Evolutionary conservation across 2,797 vertebrate species (phyloP).

Genomic region (Orientallactaga sibirica): DNA sequence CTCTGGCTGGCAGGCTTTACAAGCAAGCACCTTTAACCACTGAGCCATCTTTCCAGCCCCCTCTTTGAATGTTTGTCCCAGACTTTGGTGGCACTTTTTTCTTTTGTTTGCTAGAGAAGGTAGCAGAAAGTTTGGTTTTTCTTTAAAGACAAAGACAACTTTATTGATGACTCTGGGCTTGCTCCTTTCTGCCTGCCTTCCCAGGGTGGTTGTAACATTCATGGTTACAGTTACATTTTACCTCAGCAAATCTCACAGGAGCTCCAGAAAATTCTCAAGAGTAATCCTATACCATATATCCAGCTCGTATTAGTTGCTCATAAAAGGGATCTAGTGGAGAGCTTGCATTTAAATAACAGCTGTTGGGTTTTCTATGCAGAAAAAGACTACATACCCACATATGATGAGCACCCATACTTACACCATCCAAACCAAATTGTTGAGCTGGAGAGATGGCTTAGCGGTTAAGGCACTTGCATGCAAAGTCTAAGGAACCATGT

Average conservation of each 20-base stretch:
- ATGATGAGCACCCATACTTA: neutral
- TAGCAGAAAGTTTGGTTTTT: neutral
- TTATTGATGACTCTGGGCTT: neutral
- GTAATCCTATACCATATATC: neutral
- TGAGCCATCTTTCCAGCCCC: too few relatives aligned
- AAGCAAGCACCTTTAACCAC: too few relatives aligned
- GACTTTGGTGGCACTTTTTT: constrained; percentile 17
- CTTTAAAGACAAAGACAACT: constrained; percentile 5
- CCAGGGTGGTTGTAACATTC: neutral
- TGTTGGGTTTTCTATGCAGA: neutral
- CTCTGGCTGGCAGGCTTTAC: too few relatives aligned
- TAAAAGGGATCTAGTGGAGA: neutral
- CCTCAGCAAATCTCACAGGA: constrained; percentile 15
- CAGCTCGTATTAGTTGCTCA: neutral
- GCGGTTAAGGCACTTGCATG: too few relatives aligned
- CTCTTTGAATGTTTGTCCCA: constrained; percentile 19
- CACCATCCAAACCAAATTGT: too few relatives aligned
- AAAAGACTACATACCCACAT: neutral
- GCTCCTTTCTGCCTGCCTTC: neutral
- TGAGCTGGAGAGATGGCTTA: too few relatives aligned
- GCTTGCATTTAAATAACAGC: constrained; percentile 39
- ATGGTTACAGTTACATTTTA: neutral
- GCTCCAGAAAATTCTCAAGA: constrained; percentile 2
- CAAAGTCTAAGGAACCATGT: too few relatives aligned
- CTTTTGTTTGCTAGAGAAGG: neutral